These are phyloP conservation scores for Tetraneura akinire DNA, from an alignment of 1,140 invertebrate species.

Conservation along the genomic window DNA sequence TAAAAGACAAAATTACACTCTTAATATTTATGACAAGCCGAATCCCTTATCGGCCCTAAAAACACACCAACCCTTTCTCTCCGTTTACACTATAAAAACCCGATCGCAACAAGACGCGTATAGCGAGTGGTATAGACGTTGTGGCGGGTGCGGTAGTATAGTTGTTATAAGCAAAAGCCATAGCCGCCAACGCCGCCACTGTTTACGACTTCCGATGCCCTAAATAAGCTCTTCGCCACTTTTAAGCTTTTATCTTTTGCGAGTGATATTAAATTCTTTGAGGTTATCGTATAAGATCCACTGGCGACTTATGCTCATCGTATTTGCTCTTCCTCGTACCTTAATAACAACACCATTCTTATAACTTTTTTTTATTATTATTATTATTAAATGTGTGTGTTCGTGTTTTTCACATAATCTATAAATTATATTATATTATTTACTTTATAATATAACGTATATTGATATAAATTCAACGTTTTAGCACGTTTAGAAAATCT, in stretches of 20 bases:
- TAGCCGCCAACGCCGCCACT: conserved; percentile 18
- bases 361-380: no score
- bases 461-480: no score
- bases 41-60: conserved; percentile 51
- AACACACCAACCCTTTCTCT: conserved; percentile 50
- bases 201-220: conserved; percentile 49
- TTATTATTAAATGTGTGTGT: no score
- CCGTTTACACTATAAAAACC: conserved; percentile 50
- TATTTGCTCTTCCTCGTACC: no score
- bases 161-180: conserved; percentile 2
- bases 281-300: conserved; percentile 29
- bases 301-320: conserved; percentile 17
- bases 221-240: conserved; percentile 46
- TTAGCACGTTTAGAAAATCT: no score
- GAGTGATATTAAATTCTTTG: conserved; percentile 14
- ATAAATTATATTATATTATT: no score
- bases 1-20: conserved; percentile 52
- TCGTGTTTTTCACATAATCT: no score
- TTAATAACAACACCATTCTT: no score
- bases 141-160: background rate
- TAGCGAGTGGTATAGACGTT: background rate
- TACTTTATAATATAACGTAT: no score
- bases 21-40: conserved; percentile 51
- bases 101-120: conserved; percentile 31
- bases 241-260: conserved; percentile 48